Evolutionary conservation across 1,140 invertebrate species (phyloP).

Genomic region (Pectinophora gossypiella): DNA sequence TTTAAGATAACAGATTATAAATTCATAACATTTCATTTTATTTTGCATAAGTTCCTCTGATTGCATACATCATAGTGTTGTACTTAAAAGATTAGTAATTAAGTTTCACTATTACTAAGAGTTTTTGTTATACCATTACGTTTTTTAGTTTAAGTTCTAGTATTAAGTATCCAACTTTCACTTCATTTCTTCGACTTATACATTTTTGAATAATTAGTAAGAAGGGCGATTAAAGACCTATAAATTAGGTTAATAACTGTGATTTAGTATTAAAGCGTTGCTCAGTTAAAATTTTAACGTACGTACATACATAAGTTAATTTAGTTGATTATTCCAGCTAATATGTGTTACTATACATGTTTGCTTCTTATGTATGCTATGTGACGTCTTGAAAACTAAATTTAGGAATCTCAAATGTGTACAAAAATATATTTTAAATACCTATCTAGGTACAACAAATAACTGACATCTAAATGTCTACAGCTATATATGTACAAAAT

Average conservation of each 20-base stretch:
- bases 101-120: no score
- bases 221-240: no score
- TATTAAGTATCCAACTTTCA: no score
- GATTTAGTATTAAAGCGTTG: conserved; percentile 14
- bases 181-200: no score
- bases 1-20: conserved; percentile 12
- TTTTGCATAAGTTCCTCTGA: conserved; percentile 29
- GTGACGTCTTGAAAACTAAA: no score
- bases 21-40: conserved; percentile 1
- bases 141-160: no score
- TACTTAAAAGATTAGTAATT: conserved; percentile 34
- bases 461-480: no score
- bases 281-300: conserved; percentile 2
- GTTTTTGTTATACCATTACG: no score
- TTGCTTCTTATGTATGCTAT: not conserved
- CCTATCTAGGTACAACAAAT: not conserved
- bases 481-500: conserved; percentile 3
- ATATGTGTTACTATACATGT: not conserved
- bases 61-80: conserved; percentile 43
- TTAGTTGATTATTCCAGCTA: not conserved
- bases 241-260: conserved; percentile 24
- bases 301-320: not conserved
- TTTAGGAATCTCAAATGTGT: not conserved
- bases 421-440: not conserved
- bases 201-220: no score